phyloP scores from a whole-genome alignment of 2,113 vertebrate genomes.

The Sorex araneus region DNA sequence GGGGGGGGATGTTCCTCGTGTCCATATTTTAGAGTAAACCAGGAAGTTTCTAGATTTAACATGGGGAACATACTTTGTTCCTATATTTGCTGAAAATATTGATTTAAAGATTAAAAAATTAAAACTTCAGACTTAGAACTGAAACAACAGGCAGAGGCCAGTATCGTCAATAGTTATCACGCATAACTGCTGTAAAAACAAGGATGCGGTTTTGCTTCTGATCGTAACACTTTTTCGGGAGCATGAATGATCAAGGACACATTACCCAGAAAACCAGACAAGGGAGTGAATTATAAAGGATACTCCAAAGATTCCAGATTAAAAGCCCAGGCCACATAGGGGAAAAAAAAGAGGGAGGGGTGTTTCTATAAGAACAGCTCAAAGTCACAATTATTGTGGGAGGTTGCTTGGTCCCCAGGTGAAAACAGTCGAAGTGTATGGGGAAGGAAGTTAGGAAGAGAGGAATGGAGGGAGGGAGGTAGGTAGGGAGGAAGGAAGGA shows the following conservation, averaged over 20 bases:
- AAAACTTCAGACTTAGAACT: constrained; percentile 31
- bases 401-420: background rate
- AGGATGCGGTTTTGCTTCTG: constrained; percentile 54
- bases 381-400: constrained; percentile 26
- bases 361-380: constrained; percentile 31
- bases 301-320: constrained; percentile 42
- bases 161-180: constrained; percentile 68
- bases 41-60: constrained; percentile 56
- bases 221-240: constrained; percentile 24
- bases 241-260: constrained; percentile 23
- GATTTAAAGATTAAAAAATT: background rate
- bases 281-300: background rate
- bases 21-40: background rate
- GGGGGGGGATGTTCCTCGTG: constrained; percentile 60
- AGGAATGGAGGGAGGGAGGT: too few species aligned
- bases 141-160: constrained; percentile 40
- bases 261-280: background rate
- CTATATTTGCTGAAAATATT: background rate
- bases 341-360: background rate
- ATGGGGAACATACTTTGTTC: background rate
- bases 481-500: too few species aligned
- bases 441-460: background rate
- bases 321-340: constrained; percentile 65
- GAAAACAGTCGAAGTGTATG: constrained; percentile 16
- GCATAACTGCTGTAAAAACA: constrained; percentile 50